Conservation (phyloP, 2,113 vertebrate species). For the Sapajus apella region DNA sequence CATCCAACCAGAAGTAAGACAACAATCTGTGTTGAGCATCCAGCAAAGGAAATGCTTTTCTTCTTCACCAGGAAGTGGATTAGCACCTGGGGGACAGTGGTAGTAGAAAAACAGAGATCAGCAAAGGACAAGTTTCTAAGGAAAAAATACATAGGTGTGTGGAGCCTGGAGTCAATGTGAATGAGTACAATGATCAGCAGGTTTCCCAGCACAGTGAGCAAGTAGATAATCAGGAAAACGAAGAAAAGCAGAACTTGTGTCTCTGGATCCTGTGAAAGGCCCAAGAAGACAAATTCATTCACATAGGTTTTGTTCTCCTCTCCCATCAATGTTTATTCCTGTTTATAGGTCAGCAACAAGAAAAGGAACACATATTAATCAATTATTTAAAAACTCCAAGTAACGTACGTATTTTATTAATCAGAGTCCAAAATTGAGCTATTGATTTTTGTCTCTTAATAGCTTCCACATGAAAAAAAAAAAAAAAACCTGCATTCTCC, state of each 20-base stretch:
- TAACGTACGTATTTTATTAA: neutral
- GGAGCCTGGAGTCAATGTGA: conserved; percentile 63
- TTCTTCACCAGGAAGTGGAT: conserved; percentile 55
- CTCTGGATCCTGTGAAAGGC: conserved; percentile 65
- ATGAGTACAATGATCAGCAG: conserved; percentile 54
- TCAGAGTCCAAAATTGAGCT: neutral
- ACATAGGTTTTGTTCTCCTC: conserved; percentile 66
- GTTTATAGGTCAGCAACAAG: neutral
- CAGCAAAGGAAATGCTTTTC: conserved; percentile 71
- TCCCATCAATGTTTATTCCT: conserved; percentile 41
- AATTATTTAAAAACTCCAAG: neutral
- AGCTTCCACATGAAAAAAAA: neutral
- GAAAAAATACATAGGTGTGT: conserved; percentile 69
- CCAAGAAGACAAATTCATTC: conserved; percentile 69
- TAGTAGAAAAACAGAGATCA: conserved; percentile 74
- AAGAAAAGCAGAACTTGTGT: conserved; percentile 67
- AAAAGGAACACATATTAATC: neutral
- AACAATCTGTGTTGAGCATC: conserved; percentile 65
- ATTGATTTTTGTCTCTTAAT: neutral
- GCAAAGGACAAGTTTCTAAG: conserved; percentile 72
- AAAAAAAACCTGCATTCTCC: neutral
- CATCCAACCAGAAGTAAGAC: conserved; percentile 63
- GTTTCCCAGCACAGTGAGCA: conserved; percentile 67
- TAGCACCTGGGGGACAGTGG: conserved; percentile 70
- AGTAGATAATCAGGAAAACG: conserved; percentile 63